phyloP scores from a whole-genome alignment of 2,797 vertebrate genomes.

The Echiichthys vipera region DNA sequence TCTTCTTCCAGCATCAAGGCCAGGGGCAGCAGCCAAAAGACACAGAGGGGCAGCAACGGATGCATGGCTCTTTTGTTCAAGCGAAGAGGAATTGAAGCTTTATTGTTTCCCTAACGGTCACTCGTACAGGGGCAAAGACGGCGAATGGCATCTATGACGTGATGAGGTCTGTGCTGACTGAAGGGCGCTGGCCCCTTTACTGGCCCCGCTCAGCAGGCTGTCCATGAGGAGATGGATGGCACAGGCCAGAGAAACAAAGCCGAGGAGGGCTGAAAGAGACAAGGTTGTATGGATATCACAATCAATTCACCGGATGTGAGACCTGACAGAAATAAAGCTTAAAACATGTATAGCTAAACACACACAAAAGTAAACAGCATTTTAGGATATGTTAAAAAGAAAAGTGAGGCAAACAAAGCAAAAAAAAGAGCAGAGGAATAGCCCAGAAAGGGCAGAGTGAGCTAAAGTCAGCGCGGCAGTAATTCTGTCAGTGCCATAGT shows the following conservation, averaged over 20 bases:
- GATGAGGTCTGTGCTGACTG: conserved; percentile 61
- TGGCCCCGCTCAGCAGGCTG: conserved; percentile 73
- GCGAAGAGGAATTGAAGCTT: conserved; percentile 50
- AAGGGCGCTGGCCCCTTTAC: conserved; percentile 70
- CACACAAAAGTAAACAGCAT: not conserved
- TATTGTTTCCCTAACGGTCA: conserved; percentile 63
- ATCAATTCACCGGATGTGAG: conserved; percentile 24
- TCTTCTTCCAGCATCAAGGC: conserved; percentile 51
- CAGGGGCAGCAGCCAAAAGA: conserved; percentile 72
- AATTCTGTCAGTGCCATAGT: conserved; percentile 86
- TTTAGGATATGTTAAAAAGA: conserved; percentile 6
- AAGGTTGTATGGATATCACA: conserved; percentile 51
- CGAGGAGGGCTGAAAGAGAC: conserved; percentile 71
- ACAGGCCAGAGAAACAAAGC: conserved; percentile 67
- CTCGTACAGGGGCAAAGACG: conserved; percentile 60
- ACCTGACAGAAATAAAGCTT: not conserved
- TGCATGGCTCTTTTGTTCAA: conserved; percentile 73
- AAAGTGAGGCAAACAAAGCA: conserved; percentile 12
- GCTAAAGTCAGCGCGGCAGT: conserved; percentile 79
- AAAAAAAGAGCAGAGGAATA: conserved; percentile 21
- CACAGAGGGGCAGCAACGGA: conserved; percentile 59
- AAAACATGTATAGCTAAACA: conserved; percentile 13
- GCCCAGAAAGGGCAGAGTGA: conserved; percentile 53
- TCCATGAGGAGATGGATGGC: conserved; percentile 81
- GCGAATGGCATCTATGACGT: conserved; percentile 66